These are phyloP conservation scores for Drosophila bunnanda DNA, from an alignment of 2,888 invertebrate species.

Conservation along the genomic window DNA sequence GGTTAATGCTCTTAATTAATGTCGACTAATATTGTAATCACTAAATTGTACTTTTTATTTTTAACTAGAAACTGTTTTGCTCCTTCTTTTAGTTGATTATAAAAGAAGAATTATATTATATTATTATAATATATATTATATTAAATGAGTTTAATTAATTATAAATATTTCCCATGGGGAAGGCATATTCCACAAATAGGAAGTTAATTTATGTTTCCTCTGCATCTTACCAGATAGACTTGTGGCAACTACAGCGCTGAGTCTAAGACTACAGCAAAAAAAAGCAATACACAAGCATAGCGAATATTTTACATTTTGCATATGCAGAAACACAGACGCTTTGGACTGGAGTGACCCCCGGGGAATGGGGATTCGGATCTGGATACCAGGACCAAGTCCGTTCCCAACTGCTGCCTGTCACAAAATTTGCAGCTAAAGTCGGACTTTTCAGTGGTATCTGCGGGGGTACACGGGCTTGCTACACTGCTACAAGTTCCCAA, in stretches of 20 bases:
- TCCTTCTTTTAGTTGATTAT: no score
- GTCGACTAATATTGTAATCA: no score
- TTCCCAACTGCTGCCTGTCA: constrained; percentile 52
- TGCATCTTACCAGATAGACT: background rate
- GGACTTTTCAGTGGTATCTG: constrained; percentile 42
- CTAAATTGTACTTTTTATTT: no score
- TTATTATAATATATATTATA: no score
- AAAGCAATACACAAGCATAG: constrained; percentile 29
- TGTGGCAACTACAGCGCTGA: constrained; percentile 8
- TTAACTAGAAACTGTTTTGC: no score
- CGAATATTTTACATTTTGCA: constrained; percentile 50
- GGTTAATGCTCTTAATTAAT: constrained; percentile 16
- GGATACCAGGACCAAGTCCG: constrained; percentile 27
- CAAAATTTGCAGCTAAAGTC: constrained; percentile 46
- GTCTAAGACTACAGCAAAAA: constrained; percentile 6
- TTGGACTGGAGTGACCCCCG: constrained; percentile 37
- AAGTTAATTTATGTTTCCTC: constrained; percentile 12
- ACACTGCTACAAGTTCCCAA: constrained; percentile 5
- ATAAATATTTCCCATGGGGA: background rate
- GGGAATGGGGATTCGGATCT: constrained; percentile 33
- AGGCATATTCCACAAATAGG: background rate
- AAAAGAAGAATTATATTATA: no score
- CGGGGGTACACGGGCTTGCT: constrained; percentile 13
- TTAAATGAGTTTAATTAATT: no score
- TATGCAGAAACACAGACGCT: constrained; percentile 41